Evolutionary conservation across 92 coral and sea anemone species (phyloP).

Genomic region (Heteractis magnifica): DNA sequence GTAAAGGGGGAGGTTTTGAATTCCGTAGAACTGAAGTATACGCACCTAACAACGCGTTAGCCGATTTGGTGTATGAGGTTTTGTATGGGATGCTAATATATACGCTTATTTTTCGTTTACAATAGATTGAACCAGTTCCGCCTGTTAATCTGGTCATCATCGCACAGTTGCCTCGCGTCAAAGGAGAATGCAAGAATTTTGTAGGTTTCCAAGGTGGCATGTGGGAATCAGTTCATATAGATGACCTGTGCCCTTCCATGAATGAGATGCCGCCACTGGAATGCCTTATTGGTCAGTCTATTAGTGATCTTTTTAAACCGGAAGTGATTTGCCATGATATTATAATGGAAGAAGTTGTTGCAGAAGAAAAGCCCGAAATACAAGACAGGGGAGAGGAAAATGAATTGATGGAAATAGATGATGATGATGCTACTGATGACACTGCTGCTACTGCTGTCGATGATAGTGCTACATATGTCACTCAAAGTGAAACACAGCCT

Average conservation of each 20-base stretch:
- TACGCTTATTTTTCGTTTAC: background rate
- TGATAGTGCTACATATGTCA: background rate
- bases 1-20: no score
- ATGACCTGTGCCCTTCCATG: constrained; percentile 62
- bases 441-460: background rate
- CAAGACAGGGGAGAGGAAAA: background rate
- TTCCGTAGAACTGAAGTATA: no score
- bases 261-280: constrained; percentile 59
- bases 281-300: constrained; percentile 46
- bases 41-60: no score
- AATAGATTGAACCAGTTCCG: background rate
- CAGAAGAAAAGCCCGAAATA: constrained; percentile 13
- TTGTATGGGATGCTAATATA: no score
- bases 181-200: constrained; percentile 60
- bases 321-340: background rate
- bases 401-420: constrained; percentile 11
- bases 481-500: background rate
- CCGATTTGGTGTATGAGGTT: no score
- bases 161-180: constrained; percentile 65
- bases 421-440: background rate
- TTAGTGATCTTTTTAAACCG: constrained; percentile 54
- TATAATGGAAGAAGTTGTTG: background rate
- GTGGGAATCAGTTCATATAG: constrained; percentile 73
- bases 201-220: constrained; percentile 74
- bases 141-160: constrained; percentile 54